phyloP scores from a whole-genome alignment of 2,113 vertebrate genomes.

The Macrotis lagotis region DNA sequence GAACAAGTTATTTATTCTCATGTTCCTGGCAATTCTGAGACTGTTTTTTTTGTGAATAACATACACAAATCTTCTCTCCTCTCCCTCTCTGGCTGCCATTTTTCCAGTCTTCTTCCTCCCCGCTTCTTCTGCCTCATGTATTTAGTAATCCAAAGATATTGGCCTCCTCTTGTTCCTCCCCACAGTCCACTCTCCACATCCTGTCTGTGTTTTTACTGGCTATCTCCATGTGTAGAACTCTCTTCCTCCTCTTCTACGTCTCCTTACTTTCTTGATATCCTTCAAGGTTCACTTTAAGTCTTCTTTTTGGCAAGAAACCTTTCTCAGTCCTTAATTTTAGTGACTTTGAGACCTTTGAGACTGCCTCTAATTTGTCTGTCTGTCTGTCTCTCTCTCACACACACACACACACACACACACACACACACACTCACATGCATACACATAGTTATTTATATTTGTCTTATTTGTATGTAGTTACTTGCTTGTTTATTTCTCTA shows the following conservation, averaged over 20 bases:
- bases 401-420: too few relatives aligned
- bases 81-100: too few relatives aligned
- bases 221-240: background rate
- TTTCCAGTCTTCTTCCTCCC: too few relatives aligned
- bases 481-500: background rate
- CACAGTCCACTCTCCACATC: too few relatives aligned
- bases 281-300: background rate
- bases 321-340: background rate
- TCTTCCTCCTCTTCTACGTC: background rate
- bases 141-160: too few relatives aligned
- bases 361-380: background rate
- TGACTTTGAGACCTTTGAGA: background rate
- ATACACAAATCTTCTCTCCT: background rate
- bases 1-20: background rate
- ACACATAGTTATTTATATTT: background rate
- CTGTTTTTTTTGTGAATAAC: background rate
- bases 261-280: background rate
- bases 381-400: too few relatives aligned
- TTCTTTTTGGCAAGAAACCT: background rate
- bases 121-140: too few relatives aligned
- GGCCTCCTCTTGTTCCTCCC: too few relatives aligned
- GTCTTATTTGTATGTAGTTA: background rate
- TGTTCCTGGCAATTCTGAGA: background rate
- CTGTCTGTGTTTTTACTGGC: too few relatives aligned
- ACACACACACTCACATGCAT: too few relatives aligned